Conservation (phyloP, 2,888 invertebrate species). For the Drosophila diplacantha region DNA sequence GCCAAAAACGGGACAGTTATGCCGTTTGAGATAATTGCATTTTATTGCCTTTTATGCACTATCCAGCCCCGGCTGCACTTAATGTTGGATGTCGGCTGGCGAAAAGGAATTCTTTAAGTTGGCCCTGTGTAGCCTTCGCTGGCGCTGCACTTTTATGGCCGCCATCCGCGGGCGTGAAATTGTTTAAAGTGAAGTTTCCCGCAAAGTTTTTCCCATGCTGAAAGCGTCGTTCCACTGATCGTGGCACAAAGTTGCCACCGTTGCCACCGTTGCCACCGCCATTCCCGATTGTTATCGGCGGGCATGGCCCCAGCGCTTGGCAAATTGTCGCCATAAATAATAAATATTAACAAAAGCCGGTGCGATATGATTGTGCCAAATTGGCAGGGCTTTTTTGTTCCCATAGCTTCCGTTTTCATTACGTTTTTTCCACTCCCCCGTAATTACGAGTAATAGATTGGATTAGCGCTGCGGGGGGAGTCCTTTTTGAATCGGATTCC, state of each 20-base stretch:
- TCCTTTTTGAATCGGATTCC: slow-evolving; percentile 8
- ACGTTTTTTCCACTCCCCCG: slow-evolving; percentile 4
- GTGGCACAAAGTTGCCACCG: slow-evolving; percentile 13
- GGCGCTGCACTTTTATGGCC: slow-evolving; percentile 50
- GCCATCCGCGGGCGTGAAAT: slow-evolving; percentile 54
- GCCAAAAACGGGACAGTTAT: slow-evolving; percentile 68
- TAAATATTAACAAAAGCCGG: slow-evolving; percentile 35
- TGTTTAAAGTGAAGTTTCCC: slow-evolving; percentile 48
- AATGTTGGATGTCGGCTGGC: slow-evolving; percentile 24
- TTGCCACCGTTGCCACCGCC: slow-evolving; percentile 1
- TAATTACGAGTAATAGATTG: slow-evolving; percentile 21
- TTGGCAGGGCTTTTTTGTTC: slow-evolving; percentile 5
- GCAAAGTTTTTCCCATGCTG: slow-evolving; percentile 13
- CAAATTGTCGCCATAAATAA: slow-evolving; percentile 45
- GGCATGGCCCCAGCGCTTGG: slow-evolving; percentile 30
- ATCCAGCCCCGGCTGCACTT: slow-evolving; percentile 39
- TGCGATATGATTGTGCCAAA: slow-evolving; percentile 31
- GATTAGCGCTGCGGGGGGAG: slow-evolving; percentile 12
- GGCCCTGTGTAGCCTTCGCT: slow-evolving; percentile 24
- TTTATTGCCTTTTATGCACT: slow-evolving; percentile 69
- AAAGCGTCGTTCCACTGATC: slow-evolving; percentile 10
- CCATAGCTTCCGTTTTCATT: background rate
- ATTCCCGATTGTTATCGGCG: slow-evolving; percentile 21
- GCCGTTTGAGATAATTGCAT: slow-evolving; percentile 70
- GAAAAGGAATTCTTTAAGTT: slow-evolving; percentile 40